Conservation (phyloP, 2,797 vertebrate species). For the Macropodus opercularis region DNA sequence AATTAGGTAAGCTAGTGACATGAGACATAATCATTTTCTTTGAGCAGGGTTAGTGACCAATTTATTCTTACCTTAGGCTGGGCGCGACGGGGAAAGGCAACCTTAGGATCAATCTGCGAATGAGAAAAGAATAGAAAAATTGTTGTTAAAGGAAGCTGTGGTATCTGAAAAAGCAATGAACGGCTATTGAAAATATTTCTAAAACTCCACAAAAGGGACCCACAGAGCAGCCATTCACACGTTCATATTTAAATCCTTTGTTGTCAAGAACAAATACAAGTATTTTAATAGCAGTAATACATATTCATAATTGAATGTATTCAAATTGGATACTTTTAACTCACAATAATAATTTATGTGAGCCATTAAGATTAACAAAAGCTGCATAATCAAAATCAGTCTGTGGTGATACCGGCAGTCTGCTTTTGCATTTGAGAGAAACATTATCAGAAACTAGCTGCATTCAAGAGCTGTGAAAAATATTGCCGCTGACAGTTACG, state of each 20-base stretch:
- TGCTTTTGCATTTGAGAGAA: constrained; percentile 37
- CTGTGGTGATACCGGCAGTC: constrained; percentile 18
- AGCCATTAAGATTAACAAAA: constrained; percentile 39
- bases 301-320: constrained; percentile 16
- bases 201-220: constrained; percentile 19
- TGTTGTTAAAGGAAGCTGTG: constrained; percentile 46
- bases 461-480: constrained; percentile 36
- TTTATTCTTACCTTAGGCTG: constrained; percentile 97
- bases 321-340: constrained; percentile 19
- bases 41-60: constrained; percentile 59
- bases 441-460: constrained; percentile 29
- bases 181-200: constrained; percentile 40
- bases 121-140: constrained; percentile 53
- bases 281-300: constrained; percentile 19
- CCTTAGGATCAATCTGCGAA: constrained; percentile 99
- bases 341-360: constrained; percentile 34
- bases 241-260: constrained; percentile 16
- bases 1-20: constrained; percentile 65
- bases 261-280: constrained; percentile 9
- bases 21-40: constrained; percentile 68
- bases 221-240: constrained; percentile 12
- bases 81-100: constrained; percentile 98
- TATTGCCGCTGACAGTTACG: constrained; percentile 46
- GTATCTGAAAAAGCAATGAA: constrained; percentile 38
- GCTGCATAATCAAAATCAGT: constrained; percentile 32